Evolutionary conservation across 2,797 vertebrate species (phyloP).

Genomic region (Heliangelus exortis): DNA sequence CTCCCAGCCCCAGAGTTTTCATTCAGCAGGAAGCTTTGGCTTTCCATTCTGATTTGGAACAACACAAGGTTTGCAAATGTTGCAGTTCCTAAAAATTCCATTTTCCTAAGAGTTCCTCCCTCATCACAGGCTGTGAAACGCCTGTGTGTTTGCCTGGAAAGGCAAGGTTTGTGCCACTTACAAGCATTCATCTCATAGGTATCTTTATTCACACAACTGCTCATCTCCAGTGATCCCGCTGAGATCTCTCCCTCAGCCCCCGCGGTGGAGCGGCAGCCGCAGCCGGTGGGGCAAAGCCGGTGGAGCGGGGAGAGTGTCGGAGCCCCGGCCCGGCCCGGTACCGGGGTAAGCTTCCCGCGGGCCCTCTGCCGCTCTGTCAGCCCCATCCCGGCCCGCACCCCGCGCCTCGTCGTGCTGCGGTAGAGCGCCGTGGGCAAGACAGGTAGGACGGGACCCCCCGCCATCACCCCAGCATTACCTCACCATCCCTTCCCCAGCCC

Average conservation of each 20-base stretch:
- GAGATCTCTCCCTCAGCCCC: background rate
- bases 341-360: slow-evolving; percentile 71
- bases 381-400: slow-evolving; percentile 72
- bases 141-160: background rate
- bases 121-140: background rate
- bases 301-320: background rate
- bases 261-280: no score
- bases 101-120: background rate
- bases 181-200: background rate
- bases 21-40: background rate
- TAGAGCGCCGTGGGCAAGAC: slow-evolving; percentile 82
- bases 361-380: slow-evolving; percentile 78
- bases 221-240: background rate
- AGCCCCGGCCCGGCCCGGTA: background rate
- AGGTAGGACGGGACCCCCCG: slow-evolving; percentile 52
- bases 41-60: background rate
- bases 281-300: background rate
- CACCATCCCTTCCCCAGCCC: no score
- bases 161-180: background rate
- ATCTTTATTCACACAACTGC: background rate
- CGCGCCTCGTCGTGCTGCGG: slow-evolving; percentile 80
- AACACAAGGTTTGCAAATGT: background rate
- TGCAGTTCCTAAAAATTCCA: background rate
- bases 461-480: background rate
- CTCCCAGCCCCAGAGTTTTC: background rate